A percentile compares a stretch with the other conserved stretches of the same genome.
Conservation (phyloP, 1,140 invertebrate genomes). For the Saccostrea cuccullata region DNA sequence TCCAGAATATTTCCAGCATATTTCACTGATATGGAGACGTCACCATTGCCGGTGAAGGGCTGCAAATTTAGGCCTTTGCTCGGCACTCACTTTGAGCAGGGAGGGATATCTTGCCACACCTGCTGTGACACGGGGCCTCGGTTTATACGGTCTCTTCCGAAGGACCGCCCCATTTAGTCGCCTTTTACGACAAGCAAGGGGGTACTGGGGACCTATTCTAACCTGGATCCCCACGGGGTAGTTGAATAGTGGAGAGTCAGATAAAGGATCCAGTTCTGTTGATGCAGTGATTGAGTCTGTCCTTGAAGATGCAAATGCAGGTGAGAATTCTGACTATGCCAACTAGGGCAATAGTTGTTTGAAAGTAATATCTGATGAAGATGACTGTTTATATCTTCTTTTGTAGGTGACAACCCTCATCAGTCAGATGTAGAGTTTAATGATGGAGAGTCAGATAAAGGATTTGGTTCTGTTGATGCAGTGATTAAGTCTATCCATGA, state of each 20-base stretch:
- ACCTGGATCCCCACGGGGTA: too few relatives aligned
- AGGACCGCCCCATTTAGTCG: too few relatives aligned
- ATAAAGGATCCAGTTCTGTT: conserved; percentile 11
- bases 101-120: too few relatives aligned
- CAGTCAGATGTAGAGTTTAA: conserved; percentile 12
- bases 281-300: conserved; percentile 7
- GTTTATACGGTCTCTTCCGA: too few relatives aligned
- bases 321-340: conserved; percentile 15
- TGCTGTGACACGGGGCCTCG: too few relatives aligned
- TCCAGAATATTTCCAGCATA: too few relatives aligned
- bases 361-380: neutral
- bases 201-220: too few relatives aligned
- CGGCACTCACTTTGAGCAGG: neutral
- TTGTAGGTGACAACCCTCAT: conserved; percentile 4
- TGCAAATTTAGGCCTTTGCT: too few relatives aligned
- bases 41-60: too few relatives aligned
- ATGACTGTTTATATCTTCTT: neutral
- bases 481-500: neutral
- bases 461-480: neutral
- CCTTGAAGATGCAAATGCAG: conserved; percentile 4
- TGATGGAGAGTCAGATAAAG: neutral
- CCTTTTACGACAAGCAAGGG: too few relatives aligned
- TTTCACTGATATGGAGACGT: too few relatives aligned
- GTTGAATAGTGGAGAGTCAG: neutral
- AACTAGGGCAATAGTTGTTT: conserved; percentile 6